These are phyloP conservation scores for Acanthornis magna DNA, from an alignment of 2,797 vertebrate genomes.

Conservation along the genomic window DNA sequence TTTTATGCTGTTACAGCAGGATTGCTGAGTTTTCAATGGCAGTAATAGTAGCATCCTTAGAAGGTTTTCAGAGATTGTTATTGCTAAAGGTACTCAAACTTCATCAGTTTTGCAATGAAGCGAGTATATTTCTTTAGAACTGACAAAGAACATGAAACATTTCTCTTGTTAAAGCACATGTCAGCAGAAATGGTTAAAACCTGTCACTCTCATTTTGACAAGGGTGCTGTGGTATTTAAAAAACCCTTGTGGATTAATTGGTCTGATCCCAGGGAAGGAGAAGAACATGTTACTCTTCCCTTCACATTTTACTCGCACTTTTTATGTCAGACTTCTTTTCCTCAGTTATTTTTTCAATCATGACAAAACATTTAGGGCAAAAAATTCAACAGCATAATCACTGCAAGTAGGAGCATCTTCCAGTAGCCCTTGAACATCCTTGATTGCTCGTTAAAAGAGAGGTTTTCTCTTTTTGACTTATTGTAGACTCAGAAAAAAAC, in stretches of 20 bases:
- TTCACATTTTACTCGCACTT: not conserved
- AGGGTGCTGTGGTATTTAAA: not conserved
- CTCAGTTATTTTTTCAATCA: not conserved
- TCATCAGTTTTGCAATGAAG: not conserved
- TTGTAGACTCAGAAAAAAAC: not conserved
- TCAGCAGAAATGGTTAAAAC: not conserved
- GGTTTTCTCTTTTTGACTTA: not conserved
- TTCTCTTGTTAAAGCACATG: not conserved
- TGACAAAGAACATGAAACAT: not conserved
- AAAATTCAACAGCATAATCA: not conserved
- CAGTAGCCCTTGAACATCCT: not conserved
- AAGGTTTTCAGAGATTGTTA: not conserved
- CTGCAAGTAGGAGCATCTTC: not conserved
- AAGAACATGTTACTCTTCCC: not conserved
- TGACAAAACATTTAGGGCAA: not conserved
- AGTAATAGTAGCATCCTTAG: not conserved
- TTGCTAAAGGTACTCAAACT: conserved; percentile 7
- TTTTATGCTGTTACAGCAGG: conserved; percentile 21
- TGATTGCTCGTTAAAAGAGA: not conserved
- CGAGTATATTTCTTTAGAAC: not conserved
- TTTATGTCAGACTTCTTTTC: not conserved
- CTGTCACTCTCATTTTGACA: not conserved
- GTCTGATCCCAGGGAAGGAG: not conserved
- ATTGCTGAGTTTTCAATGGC: not conserved
- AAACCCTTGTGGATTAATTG: not conserved